Percentiles rank a stretch among this genome's conserved stretches.
Evolutionary conservation across 2,113 vertebrate genomes (phyloP).

Genomic region (Zeus faber): DNA sequence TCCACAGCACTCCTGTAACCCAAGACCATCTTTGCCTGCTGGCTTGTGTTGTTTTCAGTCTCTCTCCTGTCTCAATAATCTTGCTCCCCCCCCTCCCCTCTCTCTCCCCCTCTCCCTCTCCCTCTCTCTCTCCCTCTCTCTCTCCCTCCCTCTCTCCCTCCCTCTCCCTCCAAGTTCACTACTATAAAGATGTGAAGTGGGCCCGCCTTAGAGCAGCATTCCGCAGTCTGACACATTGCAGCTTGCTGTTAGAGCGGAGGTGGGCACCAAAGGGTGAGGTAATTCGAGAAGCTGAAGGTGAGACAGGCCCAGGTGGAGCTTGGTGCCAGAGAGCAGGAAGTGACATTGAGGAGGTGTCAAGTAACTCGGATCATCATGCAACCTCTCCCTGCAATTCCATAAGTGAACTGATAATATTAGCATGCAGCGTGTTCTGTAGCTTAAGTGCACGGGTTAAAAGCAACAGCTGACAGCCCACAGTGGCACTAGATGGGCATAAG

Average conservation of each 20-base stretch:
- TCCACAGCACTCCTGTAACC: conserved; percentile 35
- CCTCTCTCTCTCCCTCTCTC: conserved; percentile 14
- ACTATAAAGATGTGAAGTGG: no score
- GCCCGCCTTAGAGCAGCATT: conserved; percentile 14
- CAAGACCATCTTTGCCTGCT: conserved; percentile 38
- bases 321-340: conserved; percentile 55
- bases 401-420: conserved; percentile 3
- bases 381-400: conserved; percentile 7
- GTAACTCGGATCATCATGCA: conserved; percentile 29
- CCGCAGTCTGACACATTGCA: conserved; percentile 33
- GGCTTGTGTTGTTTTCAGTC: conserved; percentile 21
- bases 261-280: conserved; percentile 36
- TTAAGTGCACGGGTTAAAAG: no score
- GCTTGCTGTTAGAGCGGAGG: conserved; percentile 37
- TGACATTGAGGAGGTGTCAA: conserved; percentile 56
- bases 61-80: conserved; percentile 27
- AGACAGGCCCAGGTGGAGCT: conserved; percentile 54
- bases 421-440: not conserved
- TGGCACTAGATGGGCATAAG: no score
- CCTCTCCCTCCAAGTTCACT: not conserved
- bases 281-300: conserved; percentile 65
- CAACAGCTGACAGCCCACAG: no score
- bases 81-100: conserved; percentile 48
- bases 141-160: conserved; percentile 61
- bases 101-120: conserved; percentile 64